Evolutionary conservation across 2,113 vertebrate genomes (phyloP).

Genomic region (Barnardius zonarius): DNA sequence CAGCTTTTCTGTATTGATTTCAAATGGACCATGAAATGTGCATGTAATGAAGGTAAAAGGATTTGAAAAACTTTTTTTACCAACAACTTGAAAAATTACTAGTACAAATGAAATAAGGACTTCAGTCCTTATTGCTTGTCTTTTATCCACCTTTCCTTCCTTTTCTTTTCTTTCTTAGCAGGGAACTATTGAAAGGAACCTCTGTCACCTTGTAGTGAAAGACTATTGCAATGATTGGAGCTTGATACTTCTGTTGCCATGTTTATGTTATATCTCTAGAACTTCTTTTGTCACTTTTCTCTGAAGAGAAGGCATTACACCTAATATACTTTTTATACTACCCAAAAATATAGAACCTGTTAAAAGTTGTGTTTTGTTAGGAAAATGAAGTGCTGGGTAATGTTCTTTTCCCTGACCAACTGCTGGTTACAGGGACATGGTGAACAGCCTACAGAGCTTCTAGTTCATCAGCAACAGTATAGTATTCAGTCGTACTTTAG

Average conservation of each 20-base stretch:
- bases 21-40: not conserved
- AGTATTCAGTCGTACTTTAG: not conserved
- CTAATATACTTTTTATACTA: not conserved
- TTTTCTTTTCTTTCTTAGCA: not conserved
- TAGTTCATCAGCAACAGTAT: not conserved
- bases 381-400: not conserved
- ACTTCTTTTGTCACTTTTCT: not conserved
- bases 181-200: not conserved
- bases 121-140: not conserved
- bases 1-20: not conserved
- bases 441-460: not conserved
- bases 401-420: not conserved
- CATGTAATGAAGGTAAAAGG: not conserved
- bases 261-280: not conserved
- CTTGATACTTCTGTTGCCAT: not conserved
- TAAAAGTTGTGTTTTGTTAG: constrained; percentile 9
- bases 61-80: not conserved
- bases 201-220: not conserved
- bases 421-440: not conserved
- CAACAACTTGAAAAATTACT: not conserved
- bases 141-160: not conserved
- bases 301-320: constrained; percentile 12
- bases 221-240: not conserved
- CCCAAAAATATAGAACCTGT: constrained; percentile 21
- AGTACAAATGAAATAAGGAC: not conserved